Percentiles rank a stretch among this genome's conserved stretches.
Evolutionary conservation across 2,113 vertebrate species (phyloP).

Genomic region (Phyllostomus discolor): DNA sequence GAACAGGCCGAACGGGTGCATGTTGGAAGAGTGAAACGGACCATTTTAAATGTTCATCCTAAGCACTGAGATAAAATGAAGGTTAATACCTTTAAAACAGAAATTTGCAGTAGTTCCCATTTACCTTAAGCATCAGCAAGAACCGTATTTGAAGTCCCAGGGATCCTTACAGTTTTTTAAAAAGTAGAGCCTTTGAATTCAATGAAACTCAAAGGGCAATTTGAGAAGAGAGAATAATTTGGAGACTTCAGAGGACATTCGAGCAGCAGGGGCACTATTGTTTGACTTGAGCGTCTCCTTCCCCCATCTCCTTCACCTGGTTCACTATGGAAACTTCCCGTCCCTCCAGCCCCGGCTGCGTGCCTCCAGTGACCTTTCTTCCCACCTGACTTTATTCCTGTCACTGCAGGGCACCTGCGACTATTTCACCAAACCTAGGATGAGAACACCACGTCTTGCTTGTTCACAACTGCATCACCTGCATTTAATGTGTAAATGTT

Average conservation of each 20-base stretch:
- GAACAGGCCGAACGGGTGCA: neutral
- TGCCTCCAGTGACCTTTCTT: neutral
- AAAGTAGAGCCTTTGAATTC: neutral
- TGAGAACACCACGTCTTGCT: too few relatives aligned
- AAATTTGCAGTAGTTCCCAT: neutral
- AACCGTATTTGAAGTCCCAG: neutral
- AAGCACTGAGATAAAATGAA: neutral
- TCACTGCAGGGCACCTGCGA: neutral
- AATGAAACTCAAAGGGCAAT: neutral
- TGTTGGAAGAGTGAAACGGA: neutral
- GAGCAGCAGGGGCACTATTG: neutral
- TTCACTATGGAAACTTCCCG: neutral
- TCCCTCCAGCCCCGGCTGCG: too few relatives aligned
- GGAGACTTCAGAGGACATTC: neutral
- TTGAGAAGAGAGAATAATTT: neutral
- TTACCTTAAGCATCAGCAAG: neutral
- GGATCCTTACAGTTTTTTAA: neutral
- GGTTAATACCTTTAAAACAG: neutral
- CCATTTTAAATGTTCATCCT: neutral
- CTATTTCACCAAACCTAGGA: neutral
- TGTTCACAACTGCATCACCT: neutral
- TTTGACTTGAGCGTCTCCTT: neutral
- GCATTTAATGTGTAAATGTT: neutral
- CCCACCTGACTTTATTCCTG: neutral
- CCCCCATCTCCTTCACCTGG: neutral